Base-by-base conservation (phyloP, 2,797 vertebrate genomes). In the Kryptolebias ocellatus region DNA sequence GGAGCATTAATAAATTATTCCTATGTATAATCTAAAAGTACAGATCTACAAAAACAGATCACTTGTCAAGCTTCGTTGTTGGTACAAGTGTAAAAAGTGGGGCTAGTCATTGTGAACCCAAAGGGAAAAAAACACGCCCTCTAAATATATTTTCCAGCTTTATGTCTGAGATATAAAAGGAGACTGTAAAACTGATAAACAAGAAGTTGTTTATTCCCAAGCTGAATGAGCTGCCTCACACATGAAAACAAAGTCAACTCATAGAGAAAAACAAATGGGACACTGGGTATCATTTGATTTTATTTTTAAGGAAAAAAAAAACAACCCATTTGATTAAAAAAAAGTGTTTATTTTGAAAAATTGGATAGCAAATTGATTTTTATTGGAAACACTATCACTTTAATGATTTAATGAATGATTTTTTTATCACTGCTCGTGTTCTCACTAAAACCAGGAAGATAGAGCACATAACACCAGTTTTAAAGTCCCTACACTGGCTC, bases 121-220 rank as follows among this genome's bases (percentile, higher is more conserved):
- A 24, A 1, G 15, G 72, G 29, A 74, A 46, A 14, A 53, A 58
- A 63, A 34, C 56, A 39, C 59, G 53, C 57, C 53, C 53, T 51
- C 17, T 63, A 78, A 46, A 58, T 59, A 50, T 70, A 50, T 70
- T 70, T 64, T 34, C 27, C 44, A 49, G 29, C 56, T 37, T 77
- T 67, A 49, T 49, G 28, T 74, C 61, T 37, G 53, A 58, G 66
- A 65, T 59, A 69, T 78, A 72, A 78, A 76, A 65, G 58, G 64
- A 53, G 47, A 65, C 57, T 18, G n/a, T 10, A 67, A 74, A 74
- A 67, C 64, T 74, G 62, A 74, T 60, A 72, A 71, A 72, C 45
- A 60, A 47, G 53, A 69, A 53, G 39, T 63, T 15, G 31, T 68
- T 72, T 57, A 63, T 53, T 51, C 1, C n/a, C 39, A 29, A 14